Evolutionary conservation across 1,140 invertebrate species (phyloP).

Genomic region (Drosophila kurseongensis): DNA sequence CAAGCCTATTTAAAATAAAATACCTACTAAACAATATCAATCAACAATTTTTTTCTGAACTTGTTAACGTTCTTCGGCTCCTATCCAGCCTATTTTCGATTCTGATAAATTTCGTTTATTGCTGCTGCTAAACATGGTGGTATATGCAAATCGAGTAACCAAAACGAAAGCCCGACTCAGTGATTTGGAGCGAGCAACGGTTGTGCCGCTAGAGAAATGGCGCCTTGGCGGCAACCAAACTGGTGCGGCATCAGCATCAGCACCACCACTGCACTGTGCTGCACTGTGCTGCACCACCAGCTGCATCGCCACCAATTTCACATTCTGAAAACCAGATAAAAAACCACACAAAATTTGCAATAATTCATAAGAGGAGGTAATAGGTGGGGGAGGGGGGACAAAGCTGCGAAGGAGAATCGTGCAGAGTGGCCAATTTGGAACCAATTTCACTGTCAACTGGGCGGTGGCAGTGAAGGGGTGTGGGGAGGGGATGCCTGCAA

Average conservation of each 20-base stretch:
- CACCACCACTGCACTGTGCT: too few relatives aligned
- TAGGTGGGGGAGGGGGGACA: too few relatives aligned
- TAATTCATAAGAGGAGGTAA: constrained; percentile 75
- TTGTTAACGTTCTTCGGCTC: constrained; percentile 2
- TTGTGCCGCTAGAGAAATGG: constrained; percentile 72
- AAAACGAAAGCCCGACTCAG: constrained; percentile 70
- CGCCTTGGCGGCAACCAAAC: constrained; percentile 39
- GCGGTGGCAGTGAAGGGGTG: constrained; percentile 14
- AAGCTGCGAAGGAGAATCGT: constrained; percentile 44
- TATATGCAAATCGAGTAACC: constrained; percentile 64
- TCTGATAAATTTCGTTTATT: constrained; percentile 33
- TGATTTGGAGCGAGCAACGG: constrained; percentile 76
- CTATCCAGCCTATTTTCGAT: constrained; percentile 33
- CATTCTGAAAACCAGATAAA: constrained; percentile 79
- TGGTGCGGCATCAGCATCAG: constrained; percentile 53
- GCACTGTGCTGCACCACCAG: constrained; percentile 1
- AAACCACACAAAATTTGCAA: constrained; percentile 76
- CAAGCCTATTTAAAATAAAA: not conserved
- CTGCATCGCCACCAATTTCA: constrained; percentile 63
- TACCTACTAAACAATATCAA: not conserved
- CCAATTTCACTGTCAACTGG: constrained; percentile 77
- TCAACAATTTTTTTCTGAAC: constrained; percentile 3
- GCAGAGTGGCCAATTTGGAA: constrained; percentile 62
- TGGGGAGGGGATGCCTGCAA: constrained; percentile 47
- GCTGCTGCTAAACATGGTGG: constrained; percentile 23